Evolutionary conservation across 2,888 invertebrate genomes (phyloP), one percentile per base, ranked within the genome.

Genomic region (Lasioglossum malachurum): DNA sequence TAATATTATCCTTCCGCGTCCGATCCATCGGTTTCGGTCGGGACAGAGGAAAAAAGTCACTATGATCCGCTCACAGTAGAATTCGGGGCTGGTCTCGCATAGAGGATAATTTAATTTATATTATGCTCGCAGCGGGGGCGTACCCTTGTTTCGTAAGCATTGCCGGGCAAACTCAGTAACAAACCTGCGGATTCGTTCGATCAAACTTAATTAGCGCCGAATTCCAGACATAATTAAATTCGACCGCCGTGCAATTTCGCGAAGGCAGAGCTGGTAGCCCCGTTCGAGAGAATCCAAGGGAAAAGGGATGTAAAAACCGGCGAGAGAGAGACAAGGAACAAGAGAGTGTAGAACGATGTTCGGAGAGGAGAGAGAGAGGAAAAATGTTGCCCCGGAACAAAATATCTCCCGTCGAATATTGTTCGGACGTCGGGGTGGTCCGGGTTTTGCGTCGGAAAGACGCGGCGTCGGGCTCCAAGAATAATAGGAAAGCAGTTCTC

Each of bases 181-280:
- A 93, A 93, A 93, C 93, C 93, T 92, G 92, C 92, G 92, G 91
- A 94, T 94, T 94, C 94, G 94, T 94, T 94, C 94, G 94, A 94
- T 94, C 94, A 93, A 94, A 93, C 93, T 94, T 93, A 94, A 94
- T 94, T 94, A 94, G 93, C 93, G 91, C 92, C 92, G 92, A 93
- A 94, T 94, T 94, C 94, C 94, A 93, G 93, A 93, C 93, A 94
- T 94, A 94, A 94, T 94, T 94, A 93, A 94, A 94, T 94, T 92
- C 93, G 87, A 93, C 92, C 94, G 88, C 91, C 86, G 87, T 81
- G 89, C 90, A 92, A 89, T 91, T 91, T 92, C 91, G 89, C 86
- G 88, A 81, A 90, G 89, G 88, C 86, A 78, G 88, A 53, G 53
- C 23, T 53, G 53, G 53, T 23, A 83, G 86, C 81, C 10, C 87